A percentile compares a stretch with the other conserved stretches of the same genome.
phyloP scores from a whole-genome alignment of 1,140 invertebrate species.

The Heliconius eleuchia region DNA sequence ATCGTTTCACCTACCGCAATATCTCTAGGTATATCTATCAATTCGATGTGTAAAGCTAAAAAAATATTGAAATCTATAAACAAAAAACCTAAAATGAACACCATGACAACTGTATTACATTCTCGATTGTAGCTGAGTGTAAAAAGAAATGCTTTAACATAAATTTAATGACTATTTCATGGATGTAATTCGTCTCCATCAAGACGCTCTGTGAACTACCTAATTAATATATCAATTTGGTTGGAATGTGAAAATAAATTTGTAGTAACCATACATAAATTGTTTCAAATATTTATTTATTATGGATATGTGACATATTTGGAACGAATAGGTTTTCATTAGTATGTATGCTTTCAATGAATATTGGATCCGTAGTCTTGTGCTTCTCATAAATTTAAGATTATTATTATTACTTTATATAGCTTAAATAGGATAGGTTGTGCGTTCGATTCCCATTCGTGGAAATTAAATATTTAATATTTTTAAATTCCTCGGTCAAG shows the following conservation, averaged over 20 bases:
- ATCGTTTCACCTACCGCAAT: too few species aligned
- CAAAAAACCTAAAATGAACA: too few species aligned
- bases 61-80: too few species aligned
- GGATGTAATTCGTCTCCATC: background rate
- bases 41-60: too few species aligned
- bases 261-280: constrained; percentile 1
- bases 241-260: background rate
- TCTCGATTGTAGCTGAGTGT: background rate
- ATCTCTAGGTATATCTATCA: too few species aligned
- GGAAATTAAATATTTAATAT: too few species aligned
- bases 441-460: too few species aligned
- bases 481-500: too few species aligned
- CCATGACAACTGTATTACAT: background rate
- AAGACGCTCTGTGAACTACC: background rate
- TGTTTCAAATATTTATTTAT: constrained; percentile 9
- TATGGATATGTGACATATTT: constrained; percentile 9
- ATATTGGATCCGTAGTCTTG: background rate
- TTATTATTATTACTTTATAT: background rate
- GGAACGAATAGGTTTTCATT: background rate
- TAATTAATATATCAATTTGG: constrained; percentile 13
- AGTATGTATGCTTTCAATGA: background rate
- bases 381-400: background rate
- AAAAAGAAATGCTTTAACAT: background rate
- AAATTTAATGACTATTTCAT: background rate
- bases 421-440: too few species aligned